A percentile compares a stretch with the other conserved stretches of the same genome.
These are phyloP conservation scores for Galeopterus variegatus DNA, from an alignment of 2,113 vertebrate species.

Conservation along the genomic window DNA sequence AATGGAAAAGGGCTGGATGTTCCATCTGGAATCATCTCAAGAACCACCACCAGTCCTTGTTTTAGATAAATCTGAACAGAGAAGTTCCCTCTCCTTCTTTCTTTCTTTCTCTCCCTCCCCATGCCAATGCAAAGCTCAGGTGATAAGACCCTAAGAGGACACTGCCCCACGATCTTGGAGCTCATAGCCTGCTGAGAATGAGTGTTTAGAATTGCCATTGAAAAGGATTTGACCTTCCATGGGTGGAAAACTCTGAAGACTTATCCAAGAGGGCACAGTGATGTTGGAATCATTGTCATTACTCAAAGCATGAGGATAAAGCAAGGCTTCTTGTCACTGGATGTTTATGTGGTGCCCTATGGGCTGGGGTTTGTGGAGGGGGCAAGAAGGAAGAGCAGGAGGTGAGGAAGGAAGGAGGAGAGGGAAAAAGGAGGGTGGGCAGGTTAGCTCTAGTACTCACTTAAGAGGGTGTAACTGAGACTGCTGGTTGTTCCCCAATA, in stretches of 20 bases:
- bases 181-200: background rate
- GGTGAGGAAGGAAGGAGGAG: background rate
- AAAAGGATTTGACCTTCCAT: background rate
- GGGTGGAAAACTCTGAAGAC: background rate
- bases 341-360: background rate
- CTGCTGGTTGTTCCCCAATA: background rate
- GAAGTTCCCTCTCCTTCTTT: background rate
- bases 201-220: background rate
- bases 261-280: background rate
- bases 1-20: background rate
- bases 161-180: background rate
- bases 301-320: background rate
- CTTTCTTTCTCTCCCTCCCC: no score
- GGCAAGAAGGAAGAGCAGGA: background rate
- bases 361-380: background rate
- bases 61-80: background rate
- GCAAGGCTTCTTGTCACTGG: background rate
- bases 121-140: background rate
- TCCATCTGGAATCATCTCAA: background rate
- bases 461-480: background rate
- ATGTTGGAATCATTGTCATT: background rate
- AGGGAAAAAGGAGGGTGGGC: accelerated
- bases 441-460: background rate
- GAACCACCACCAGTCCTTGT: background rate
- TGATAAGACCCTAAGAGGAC: background rate